Evolutionary conservation across 2,888 invertebrate species (phyloP), one percentile per base, ranked within the genome.

Genomic region (Mayetiola destructor): DNA sequence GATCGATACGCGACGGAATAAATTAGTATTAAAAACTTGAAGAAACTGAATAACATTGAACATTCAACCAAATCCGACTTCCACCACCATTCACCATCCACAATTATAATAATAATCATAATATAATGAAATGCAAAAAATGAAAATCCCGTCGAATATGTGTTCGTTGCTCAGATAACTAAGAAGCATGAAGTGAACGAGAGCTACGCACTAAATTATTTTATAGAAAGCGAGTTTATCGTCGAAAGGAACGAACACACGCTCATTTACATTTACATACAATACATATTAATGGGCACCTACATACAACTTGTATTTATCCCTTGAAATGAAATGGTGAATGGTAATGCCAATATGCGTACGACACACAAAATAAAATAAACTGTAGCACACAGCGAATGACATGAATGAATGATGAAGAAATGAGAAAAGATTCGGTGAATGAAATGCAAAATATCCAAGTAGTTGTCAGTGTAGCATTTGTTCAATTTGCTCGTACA

Each of bases 1-100:
- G 56, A 56, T 56, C 56, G 56, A 56, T 56, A 56, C 32, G 56
- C 56, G 56, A 56, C 56, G 21, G 56, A 56, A 56, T 56, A 56
- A 56, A 56, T 56, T 56, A 56, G 21, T 56, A 30, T 32, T 56
- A 56, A 42, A 48, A 56, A 42, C 42, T 42, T 42, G 30, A 42
- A 56, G 27, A 23, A 48, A 27, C 48, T n/a, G n/a, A n/a, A n/a
- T n/a, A n/a, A 48, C 48, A 48, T 48, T n/a, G 4, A 27, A 27
- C 5, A 27, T 48, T 48, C 27, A 8, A 12, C 12, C 32, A 32
- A n/a, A n/a, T n/a, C n/a, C n/a, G n/a, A 12, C 32, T 6, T 12
- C 2, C 48, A 16, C 27, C 27, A 27, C 23, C 23, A 48, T 48
- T 2, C 48, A 6, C n/a, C n/a, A n/a, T n/a, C n/a, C 16, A 48